Base-by-base conservation (phyloP, 2,113 vertebrate genomes). In the Coryphaenoides rupestris region DNA sequence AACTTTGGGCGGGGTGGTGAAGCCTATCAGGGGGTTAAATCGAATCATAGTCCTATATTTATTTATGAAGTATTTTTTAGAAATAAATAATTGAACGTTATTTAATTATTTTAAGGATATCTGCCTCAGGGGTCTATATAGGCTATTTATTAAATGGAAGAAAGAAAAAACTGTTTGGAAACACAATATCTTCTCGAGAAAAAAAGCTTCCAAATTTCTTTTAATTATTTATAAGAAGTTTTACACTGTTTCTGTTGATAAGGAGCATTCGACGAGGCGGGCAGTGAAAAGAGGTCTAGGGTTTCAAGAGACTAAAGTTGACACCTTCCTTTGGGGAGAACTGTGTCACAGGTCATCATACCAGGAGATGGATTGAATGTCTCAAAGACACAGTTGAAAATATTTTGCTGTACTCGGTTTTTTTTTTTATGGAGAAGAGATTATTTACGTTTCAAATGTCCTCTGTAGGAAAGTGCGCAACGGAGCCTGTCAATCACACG, bases 281-380 rank as follows among this genome's bases (percentile, higher is more conserved):
- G 52, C 1, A 65, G 45, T 65, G 56, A 2, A 40, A 63, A 62
- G 53, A 66, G 63, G 79, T 74, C 72, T 80, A 61, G 53, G 70
- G 70, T 84, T 85, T 80, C 78, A 69, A 23, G 55, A 16, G 19
- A 56, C 58, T 2, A 21, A 63, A 57, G 67, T 24, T 23, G 69
- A 65, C 54, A 63, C 62, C 62, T 61, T 75, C 24, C 68, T 65
- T 61, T 63, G 65, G 62, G 56, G 63, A 62, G 19, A 75, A 75
- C 55, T 57, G 68, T 84, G 82, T 77, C 77, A 85, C 53, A 56
- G 72, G 77, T 78, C 81, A 87, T 82, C 79, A 75, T 65, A 82
- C 67, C 78, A 68, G 81, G 77, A 73, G 69, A 68, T 19, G 75
- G 79, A 81, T 79, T 75, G 64, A 2, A 68, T 79, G 73, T 82